phyloP scores from a whole-genome alignment of 2,888 invertebrate species.

The Sceliomorpha sp. region DNA sequence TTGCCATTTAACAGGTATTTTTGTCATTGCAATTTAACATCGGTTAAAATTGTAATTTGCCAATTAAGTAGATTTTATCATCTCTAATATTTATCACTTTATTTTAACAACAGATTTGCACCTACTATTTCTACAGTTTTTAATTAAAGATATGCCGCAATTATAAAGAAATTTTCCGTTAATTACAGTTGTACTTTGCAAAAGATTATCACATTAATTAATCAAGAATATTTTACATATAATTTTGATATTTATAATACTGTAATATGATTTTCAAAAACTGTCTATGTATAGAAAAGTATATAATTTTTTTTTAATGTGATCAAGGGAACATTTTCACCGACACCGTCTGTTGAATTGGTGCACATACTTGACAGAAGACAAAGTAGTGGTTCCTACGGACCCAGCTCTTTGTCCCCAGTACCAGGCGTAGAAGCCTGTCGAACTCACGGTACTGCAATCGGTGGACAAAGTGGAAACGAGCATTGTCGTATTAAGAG shows the following conservation, averaged over 20 bases:
- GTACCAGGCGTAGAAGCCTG: conserved; percentile 78
- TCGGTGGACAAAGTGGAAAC: conserved; percentile 72
- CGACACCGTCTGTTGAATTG: conserved; percentile 78
- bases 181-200: no score
- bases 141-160: no score
- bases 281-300: not conserved
- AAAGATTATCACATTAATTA: no score
- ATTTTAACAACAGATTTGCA: no score
- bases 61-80: no score
- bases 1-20: conserved; percentile 9
- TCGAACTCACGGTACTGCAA: conserved; percentile 77
- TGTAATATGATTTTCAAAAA: no score
- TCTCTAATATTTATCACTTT: no score
- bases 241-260: no score
- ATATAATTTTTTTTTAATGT: not conserved
- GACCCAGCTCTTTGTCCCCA: conserved; percentile 75
- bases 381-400: conserved; percentile 74
- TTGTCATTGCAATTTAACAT: not conserved
- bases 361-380: conserved; percentile 76
- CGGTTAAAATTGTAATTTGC: no score
- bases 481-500: conserved; percentile 77
- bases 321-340: conserved; percentile 76
- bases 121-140: no score
- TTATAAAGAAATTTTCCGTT: no score
- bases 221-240: no score